Percentiles rank a stretch among this genome's conserved stretches.
Evolutionary conservation across 1,140 invertebrate genomes (phyloP).

Genomic region (Trichogramma pretiosum): DNA sequence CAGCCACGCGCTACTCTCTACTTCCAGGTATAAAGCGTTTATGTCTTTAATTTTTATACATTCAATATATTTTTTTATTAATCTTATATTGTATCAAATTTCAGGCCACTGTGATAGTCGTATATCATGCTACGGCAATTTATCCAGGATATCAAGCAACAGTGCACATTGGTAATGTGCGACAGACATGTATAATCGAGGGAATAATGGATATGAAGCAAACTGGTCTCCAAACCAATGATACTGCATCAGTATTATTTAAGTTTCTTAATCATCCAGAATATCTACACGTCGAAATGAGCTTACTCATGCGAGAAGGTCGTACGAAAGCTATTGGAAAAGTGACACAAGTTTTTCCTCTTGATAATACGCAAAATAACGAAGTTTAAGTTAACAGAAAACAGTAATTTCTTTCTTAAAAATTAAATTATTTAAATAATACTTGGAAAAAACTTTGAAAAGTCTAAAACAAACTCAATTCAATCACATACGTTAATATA

Average conservation of each 20-base stretch:
- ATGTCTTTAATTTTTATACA: neutral
- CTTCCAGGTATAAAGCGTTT: constrained; percentile 57
- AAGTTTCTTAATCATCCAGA: constrained; percentile 84
- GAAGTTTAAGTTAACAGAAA: constrained; percentile 1
- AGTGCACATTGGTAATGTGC: constrained; percentile 87
- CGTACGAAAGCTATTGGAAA: constrained; percentile 83
- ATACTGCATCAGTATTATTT: constrained; percentile 79
- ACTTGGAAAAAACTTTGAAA: too few relatives aligned
- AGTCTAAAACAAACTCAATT: too few relatives aligned
- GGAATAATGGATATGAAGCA: constrained; percentile 53
- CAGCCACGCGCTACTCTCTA: constrained; percentile 63
- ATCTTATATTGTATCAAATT: constrained; percentile 22
- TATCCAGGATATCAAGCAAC: constrained; percentile 86
- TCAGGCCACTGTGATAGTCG: constrained; percentile 75
- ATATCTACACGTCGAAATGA: constrained; percentile 78
- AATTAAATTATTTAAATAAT: neutral
- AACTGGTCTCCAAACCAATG: constrained; percentile 65
- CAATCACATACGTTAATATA: too few relatives aligned
- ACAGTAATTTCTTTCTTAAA: neutral
- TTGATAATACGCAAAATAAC: constrained; percentile 20
- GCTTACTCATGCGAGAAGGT: constrained; percentile 82
- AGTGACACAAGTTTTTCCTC: constrained; percentile 76
- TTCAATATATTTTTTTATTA: neutral
- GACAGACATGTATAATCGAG: constrained; percentile 84
- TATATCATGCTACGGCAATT: constrained; percentile 78